phyloP scores from a whole-genome alignment of 1,140 invertebrate genomes.

The Drosophila ogumai region DNA sequence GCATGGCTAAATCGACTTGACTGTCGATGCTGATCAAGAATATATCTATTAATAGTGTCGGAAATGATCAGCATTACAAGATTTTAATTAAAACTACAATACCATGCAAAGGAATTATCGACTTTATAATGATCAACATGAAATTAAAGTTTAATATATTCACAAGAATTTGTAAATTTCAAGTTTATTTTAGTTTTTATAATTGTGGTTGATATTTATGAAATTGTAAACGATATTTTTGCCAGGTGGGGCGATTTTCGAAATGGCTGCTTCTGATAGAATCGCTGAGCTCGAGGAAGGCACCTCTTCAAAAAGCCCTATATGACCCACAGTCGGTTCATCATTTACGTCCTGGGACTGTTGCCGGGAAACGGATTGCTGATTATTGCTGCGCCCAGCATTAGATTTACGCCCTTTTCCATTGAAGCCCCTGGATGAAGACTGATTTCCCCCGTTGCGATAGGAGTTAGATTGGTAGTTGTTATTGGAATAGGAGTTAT shows the following conservation, averaged over 20 bases:
- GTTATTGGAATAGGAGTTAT: not conserved
- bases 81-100: not conserved
- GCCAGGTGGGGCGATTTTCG: not conserved
- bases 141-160: not conserved
- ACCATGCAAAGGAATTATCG: not conserved
- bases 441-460: not conserved
- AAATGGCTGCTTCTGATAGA: not conserved
- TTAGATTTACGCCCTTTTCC: not conserved
- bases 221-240: slow-evolving; percentile 7
- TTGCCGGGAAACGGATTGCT: not conserved
- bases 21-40: too few species aligned
- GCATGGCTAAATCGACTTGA: too few species aligned
- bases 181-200: not conserved
- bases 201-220: slow-evolving; percentile 13
- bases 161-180: not conserved
- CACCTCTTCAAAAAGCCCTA: not conserved
- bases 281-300: not conserved
- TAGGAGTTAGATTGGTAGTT: slow-evolving; percentile 3
- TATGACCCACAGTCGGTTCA: not conserved
- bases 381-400: not conserved
- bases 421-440: not conserved
- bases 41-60: too few species aligned
- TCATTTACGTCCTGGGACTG: not conserved
- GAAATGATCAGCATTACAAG: too few species aligned
- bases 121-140: not conserved